A percentile compares a stretch with the other conserved stretches of the same genome.
Conservation (phyloP, 2,797 vertebrate genomes). For the Linurgus olivaceus region DNA sequence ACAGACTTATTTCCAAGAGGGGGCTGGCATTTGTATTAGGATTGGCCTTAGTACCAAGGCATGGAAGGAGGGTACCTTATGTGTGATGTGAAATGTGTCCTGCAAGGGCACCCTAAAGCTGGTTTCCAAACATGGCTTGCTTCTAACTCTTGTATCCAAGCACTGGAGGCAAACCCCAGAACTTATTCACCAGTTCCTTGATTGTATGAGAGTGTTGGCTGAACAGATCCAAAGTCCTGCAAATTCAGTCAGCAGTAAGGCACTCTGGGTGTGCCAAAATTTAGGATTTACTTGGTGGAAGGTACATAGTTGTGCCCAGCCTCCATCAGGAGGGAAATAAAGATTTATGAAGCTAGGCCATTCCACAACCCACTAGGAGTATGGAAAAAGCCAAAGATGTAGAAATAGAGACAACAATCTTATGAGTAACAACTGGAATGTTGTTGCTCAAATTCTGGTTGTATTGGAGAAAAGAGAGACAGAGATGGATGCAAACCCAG, state of each 20-base stretch:
- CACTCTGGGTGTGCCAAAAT: not conserved
- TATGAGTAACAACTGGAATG: not conserved
- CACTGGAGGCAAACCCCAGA: not conserved
- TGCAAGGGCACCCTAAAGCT: not conserved
- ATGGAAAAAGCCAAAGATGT: not conserved
- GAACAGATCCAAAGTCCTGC: not conserved
- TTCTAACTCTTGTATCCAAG: not conserved
- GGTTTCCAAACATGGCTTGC: not conserved
- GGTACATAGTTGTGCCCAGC: not conserved
- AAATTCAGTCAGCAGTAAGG: not conserved
- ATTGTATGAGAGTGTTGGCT: not conserved
- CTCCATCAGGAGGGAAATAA: not conserved
- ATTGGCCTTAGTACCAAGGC: not conserved
- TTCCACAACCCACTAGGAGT: not conserved
- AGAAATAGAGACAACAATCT: not conserved
- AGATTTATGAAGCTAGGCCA: not conserved
- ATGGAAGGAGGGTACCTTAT: not conserved
- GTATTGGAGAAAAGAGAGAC: not conserved
- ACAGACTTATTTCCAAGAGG: not conserved
- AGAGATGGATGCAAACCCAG: not conserved
- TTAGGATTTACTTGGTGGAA: not conserved
- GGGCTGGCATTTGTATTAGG: not conserved
- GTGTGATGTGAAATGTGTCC: not conserved
- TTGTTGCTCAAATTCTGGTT: not conserved
- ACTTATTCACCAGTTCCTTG: not conserved